Percentiles rank a stretch among this genome's conserved stretches.
Conservation (phyloP, 1,140 invertebrate species). For the Solenopsis invicta region DNA sequence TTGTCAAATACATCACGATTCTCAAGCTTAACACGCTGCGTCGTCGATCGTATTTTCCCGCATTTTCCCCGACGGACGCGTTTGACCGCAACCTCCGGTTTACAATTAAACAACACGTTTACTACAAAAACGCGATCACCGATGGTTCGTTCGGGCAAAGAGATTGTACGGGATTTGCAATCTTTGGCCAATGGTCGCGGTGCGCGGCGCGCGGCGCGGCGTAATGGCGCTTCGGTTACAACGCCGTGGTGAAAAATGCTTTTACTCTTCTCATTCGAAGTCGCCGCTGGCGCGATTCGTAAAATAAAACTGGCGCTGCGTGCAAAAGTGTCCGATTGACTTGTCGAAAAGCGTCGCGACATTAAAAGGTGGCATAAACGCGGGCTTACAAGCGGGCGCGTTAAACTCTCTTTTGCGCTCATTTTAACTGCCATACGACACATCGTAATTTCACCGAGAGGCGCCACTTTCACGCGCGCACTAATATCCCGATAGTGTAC, state of each 20-base stretch:
- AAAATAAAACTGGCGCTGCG: conserved; percentile 45
- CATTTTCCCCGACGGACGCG: conserved; percentile 33
- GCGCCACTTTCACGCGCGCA: conserved; percentile 34
- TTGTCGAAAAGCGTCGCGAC: conserved; percentile 28
- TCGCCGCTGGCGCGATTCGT: conserved; percentile 41
- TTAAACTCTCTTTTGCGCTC: conserved; percentile 42
- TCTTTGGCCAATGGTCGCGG: conserved; percentile 30
- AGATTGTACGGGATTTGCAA: conserved; percentile 26
- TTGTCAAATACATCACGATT: not conserved
- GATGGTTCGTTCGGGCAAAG: conserved; percentile 1
- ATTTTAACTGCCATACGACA: conserved; percentile 21
- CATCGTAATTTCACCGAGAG: conserved; percentile 31
- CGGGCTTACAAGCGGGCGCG: conserved; percentile 1
- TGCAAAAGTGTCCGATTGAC: conserved; percentile 34
- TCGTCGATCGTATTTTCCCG: conserved; percentile 1
- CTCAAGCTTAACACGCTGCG: conserved; percentile 1
- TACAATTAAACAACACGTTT: conserved; percentile 56
- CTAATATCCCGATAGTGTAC: conserved; percentile 30
- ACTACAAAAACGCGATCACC: conserved; percentile 13
- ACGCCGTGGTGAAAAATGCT: not conserved
- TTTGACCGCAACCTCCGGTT: conserved; percentile 32
- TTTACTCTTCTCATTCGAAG: conserved; percentile 35
- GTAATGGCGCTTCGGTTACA: conserved; percentile 28
- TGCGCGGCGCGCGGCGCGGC: too few relatives aligned
- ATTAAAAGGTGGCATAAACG: conserved; percentile 22